These are phyloP conservation scores for Smithornis capensis DNA, from an alignment of 2,113 vertebrate genomes.

Conservation along the genomic window DNA sequence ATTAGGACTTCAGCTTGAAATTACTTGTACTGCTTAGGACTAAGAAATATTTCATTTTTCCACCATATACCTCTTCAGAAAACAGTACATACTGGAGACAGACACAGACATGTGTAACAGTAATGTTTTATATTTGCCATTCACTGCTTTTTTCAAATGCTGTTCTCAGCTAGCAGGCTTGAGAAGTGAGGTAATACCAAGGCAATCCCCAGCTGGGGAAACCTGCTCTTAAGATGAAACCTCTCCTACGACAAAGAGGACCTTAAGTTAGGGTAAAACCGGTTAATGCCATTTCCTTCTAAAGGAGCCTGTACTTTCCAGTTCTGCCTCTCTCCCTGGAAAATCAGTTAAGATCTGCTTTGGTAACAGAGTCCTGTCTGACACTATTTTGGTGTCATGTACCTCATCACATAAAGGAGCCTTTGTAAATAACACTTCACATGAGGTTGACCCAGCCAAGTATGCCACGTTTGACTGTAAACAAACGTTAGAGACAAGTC, in stretches of 20 bases:
- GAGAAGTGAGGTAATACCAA: background rate
- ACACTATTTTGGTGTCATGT: background rate
- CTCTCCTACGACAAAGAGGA: background rate
- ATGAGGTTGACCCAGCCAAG: background rate
- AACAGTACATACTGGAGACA: background rate
- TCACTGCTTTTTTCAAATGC: background rate
- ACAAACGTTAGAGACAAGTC: background rate
- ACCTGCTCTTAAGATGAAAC: background rate
- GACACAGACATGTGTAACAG: background rate
- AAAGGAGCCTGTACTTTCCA: background rate
- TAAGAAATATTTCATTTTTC: background rate
- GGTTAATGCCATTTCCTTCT: background rate
- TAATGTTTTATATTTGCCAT: background rate
- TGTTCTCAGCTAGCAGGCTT: background rate
- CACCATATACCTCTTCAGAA: background rate
- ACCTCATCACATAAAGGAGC: background rate
- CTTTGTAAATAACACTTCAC: background rate
- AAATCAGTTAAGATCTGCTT: background rate
- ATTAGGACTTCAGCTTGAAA: background rate
- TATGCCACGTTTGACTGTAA: constrained; percentile 14
- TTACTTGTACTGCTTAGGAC: background rate
- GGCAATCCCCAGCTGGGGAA: background rate
- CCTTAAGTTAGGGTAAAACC: background rate
- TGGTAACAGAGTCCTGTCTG: background rate
- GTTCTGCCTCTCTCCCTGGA: background rate